phyloP scores from a whole-genome alignment of 2,888 invertebrate genomes.

The Tholera decimalis region DNA sequence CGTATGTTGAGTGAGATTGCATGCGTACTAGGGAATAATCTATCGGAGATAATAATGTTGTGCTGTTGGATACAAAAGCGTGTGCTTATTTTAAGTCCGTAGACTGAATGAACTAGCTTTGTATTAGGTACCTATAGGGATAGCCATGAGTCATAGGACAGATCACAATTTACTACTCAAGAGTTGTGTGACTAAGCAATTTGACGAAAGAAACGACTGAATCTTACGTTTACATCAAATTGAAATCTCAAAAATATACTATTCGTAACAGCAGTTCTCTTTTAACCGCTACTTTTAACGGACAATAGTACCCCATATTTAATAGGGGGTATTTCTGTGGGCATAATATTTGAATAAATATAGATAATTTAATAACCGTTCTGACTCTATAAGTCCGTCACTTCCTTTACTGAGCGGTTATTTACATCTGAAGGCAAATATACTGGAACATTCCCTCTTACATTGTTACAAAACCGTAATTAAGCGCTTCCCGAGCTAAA shows the following conservation, averaged over 20 bases:
- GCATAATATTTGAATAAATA: background rate
- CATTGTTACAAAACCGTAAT: slow-evolving; percentile 9
- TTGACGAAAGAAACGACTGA: background rate
- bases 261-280: background rate
- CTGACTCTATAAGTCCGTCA: background rate
- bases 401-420: background rate
- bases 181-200: slow-evolving; percentile 25
- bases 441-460: slow-evolving; percentile 15
- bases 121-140: background rate
- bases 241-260: slow-evolving; percentile 1
- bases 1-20: slow-evolving; percentile 45
- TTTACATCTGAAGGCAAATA: slow-evolving; percentile 12
- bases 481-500: background rate
- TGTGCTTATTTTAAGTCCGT: background rate
- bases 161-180: background rate
- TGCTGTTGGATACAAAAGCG: background rate
- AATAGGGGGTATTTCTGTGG: background rate
- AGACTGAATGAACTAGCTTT: background rate
- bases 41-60: background rate
- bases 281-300: slow-evolving; percentile 3
- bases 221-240: background rate
- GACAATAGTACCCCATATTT: background rate
- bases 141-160: slow-evolving; percentile 16
- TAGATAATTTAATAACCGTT: background rate
- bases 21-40: slow-evolving; percentile 36